A percentile compares a stretch with the other conserved stretches of the same genome.
Evolutionary conservation across 2,113 vertebrate genomes (phyloP).

Genomic region (Cheirogaleus medius): DNA sequence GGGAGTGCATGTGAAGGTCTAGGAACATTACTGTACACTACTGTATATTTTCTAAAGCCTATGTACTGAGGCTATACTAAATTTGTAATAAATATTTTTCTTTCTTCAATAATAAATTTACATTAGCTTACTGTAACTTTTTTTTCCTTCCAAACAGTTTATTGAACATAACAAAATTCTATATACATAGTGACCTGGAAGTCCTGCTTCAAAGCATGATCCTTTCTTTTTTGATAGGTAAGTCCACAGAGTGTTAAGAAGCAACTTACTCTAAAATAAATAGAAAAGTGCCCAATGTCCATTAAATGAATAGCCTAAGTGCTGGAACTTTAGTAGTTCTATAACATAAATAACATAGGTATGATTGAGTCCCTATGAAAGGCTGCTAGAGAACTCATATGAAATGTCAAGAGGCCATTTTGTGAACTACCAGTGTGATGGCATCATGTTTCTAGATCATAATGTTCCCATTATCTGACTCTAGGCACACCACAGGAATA

Average conservation of each 20-base stretch:
- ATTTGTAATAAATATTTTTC: neutral
- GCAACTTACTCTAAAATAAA: neutral
- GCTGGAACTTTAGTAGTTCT: neutral
- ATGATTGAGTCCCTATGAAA: neutral
- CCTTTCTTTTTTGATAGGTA: neutral
- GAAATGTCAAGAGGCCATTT: constrained; percentile 90
- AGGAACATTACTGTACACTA: neutral
- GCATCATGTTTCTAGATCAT: constrained; percentile 94
- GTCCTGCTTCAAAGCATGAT: neutral
- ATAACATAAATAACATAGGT: neutral
- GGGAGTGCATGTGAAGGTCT: neutral
- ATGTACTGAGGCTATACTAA: neutral
- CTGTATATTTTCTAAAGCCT: neutral
- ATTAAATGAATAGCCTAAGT: neutral
- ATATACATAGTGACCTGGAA: constrained; percentile 28
- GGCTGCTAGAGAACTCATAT: neutral
- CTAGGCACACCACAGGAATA: constrained; percentile 94
- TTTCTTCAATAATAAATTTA: neutral
- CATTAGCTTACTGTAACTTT: neutral
- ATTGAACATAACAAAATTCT: constrained; percentile 57
- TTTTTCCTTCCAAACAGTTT: constrained; percentile 56
- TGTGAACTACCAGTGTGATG: constrained; percentile 96
- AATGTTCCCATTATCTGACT: constrained; percentile 95
- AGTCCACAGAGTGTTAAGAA: neutral
- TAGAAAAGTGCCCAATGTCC: neutral